Conservation (phyloP, 2,797 vertebrate species). For the Gymnodraco acuticeps region DNA sequence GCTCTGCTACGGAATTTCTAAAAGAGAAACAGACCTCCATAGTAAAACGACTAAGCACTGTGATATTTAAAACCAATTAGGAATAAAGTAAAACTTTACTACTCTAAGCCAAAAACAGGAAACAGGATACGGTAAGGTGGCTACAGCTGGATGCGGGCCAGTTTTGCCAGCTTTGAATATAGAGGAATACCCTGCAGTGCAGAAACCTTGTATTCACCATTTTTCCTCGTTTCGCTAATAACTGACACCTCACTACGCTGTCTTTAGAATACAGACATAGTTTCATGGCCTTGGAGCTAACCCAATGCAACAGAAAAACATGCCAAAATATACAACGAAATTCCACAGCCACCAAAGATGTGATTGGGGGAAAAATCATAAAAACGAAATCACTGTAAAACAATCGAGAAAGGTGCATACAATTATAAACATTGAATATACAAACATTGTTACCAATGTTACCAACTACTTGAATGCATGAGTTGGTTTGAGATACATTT, state of each 20-base stretch:
- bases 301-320: background rate
- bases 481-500: background rate
- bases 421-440: background rate
- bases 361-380: background rate
- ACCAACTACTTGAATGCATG: background rate
- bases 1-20: constrained; percentile 30
- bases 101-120: constrained; percentile 30
- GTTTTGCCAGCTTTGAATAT: constrained; percentile 1
- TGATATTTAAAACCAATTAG: constrained; percentile 57
- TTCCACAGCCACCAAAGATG: background rate
- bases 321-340: background rate
- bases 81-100: constrained; percentile 36
- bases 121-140: background rate
- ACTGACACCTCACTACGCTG: background rate
- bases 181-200: background rate
- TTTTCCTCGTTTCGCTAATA: background rate
- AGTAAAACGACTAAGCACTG: constrained; percentile 44
- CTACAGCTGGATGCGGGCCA: background rate
- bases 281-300: background rate
- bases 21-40: constrained; percentile 41
- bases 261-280: background rate
- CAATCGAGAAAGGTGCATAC: background rate
- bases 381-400: background rate
- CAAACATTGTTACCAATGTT: background rate
- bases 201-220: background rate